These are phyloP conservation scores for Lycophotia porphyrea DNA, from an alignment of 2,888 invertebrate species.

Conservation along the genomic window DNA sequence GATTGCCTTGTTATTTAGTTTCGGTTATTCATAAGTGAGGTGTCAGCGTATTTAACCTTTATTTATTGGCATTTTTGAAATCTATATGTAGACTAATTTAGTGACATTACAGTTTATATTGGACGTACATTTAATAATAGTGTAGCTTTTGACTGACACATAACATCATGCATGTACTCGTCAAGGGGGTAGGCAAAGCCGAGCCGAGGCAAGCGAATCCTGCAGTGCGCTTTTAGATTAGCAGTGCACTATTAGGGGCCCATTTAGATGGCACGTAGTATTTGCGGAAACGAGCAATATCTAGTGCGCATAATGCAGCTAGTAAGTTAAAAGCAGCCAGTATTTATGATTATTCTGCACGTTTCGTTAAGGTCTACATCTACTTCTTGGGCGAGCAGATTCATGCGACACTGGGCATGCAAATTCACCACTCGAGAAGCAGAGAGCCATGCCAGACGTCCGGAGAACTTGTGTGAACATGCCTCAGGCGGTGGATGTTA, in stretches of 20 bases:
- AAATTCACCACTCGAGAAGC: not conserved
- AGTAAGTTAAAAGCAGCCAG: not conserved
- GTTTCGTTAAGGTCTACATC: not conserved
- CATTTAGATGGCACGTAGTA: not conserved
- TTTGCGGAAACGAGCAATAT: not conserved
- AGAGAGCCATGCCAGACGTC: not conserved
- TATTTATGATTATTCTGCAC: not conserved
- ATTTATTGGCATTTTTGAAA: constrained; percentile 36
- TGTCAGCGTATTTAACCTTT: constrained; percentile 57
- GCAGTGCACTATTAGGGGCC: too few species aligned
- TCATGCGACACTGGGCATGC: not conserved
- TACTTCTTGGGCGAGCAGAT: not conserved
- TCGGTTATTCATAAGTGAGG: constrained; percentile 40
- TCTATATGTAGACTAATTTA: constrained; percentile 17
- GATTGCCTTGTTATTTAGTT: constrained; percentile 23
- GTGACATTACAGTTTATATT: not conserved
- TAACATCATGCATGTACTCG: not conserved
- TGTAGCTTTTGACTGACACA: not conserved
- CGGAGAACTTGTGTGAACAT: not conserved
- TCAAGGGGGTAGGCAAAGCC: not conserved
- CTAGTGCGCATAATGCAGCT: not conserved
- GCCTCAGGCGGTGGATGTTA: not conserved
- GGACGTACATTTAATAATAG: not conserved
- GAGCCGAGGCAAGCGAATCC: not conserved
- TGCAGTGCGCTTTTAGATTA: not conserved